Evolutionary conservation across 2,113 vertebrate species (phyloP).

Genomic region (Ondatra zibethicus): DNA sequence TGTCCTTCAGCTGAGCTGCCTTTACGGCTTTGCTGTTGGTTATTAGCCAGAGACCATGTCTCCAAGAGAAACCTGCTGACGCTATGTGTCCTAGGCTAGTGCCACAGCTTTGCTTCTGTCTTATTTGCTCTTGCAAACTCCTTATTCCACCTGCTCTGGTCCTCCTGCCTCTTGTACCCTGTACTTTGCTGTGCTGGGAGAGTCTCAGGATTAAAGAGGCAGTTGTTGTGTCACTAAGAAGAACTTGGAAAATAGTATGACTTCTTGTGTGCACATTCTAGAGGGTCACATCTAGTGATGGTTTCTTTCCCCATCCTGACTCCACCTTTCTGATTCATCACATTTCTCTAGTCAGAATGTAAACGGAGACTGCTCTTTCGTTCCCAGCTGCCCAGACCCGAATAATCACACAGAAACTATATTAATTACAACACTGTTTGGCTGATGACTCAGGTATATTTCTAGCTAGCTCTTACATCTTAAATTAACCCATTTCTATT

Average conservation of each 20-base stretch:
- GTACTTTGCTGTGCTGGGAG: not conserved
- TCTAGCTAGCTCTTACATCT: too few species aligned
- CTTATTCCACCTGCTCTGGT: not conserved
- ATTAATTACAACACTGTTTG: too few species aligned
- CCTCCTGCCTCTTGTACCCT: not conserved
- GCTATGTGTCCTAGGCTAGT: not conserved
- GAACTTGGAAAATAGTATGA: not conserved
- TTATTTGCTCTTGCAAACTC: not conserved
- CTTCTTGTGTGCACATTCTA: not conserved
- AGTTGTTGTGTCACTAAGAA: not conserved
- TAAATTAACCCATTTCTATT: too few species aligned
- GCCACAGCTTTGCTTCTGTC: not conserved
- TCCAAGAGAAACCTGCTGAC: not conserved
- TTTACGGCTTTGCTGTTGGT: conserved; percentile 1
- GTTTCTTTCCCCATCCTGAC: too few species aligned
- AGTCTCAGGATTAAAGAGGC: not conserved
- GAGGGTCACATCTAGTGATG: not conserved
- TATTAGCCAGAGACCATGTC: not conserved
- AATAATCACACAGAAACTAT: too few species aligned
- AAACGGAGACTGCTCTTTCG: too few species aligned
- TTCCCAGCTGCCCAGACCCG: too few species aligned
- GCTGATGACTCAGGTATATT: too few species aligned
- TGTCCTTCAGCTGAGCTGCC: not conserved
- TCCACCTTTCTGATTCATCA: not conserved
- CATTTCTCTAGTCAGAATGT: not conserved